A percentile compares a stretch with the other conserved stretches of the same genome.
Evolutionary conservation across 2,888 invertebrate genomes (phyloP).

Genomic region (Troglohyphantes excavatus): DNA sequence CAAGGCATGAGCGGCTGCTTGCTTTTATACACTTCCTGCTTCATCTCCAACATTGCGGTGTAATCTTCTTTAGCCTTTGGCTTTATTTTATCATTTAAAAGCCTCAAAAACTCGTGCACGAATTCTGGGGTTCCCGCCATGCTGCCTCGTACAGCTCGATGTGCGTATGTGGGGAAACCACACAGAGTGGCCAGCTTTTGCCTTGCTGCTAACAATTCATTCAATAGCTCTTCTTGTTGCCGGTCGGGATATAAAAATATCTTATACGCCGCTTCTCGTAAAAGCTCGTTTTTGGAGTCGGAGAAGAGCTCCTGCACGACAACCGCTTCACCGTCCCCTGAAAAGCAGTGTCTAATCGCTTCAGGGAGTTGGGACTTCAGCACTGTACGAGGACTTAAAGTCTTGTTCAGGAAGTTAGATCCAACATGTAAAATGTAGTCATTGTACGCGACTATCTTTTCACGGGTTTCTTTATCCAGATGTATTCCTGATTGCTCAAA

Average conservation of each 20-base stretch:
- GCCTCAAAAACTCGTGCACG: constrained; percentile 90
- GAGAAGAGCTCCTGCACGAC: constrained; percentile 91
- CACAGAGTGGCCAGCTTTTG: constrained; percentile 92
- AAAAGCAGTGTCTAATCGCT: constrained; percentile 87
- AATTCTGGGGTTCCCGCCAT: constrained; percentile 89
- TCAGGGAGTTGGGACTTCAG: constrained; percentile 87
- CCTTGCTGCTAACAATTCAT: constrained; percentile 88
- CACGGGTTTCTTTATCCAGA: constrained; percentile 87
- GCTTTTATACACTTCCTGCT: constrained; percentile 44
- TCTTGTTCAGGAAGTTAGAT: constrained; percentile 82
- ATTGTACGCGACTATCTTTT: constrained; percentile 91
- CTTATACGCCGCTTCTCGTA: constrained; percentile 93
- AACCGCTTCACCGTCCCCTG: constrained; percentile 88
- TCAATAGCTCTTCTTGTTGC: constrained; percentile 89
- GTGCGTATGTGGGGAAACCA: constrained; percentile 94
- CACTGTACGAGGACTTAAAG: constrained; percentile 86
- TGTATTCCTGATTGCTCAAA: constrained; percentile 99
- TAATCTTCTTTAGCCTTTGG: constrained; percentile 81
- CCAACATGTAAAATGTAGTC: constrained; percentile 89
- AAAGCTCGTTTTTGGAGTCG: constrained; percentile 89
- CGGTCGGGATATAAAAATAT: constrained; percentile 91
- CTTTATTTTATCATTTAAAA: constrained; percentile 88
- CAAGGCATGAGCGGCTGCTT: constrained; percentile 85
- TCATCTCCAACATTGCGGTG: constrained; percentile 69
- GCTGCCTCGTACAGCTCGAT: constrained; percentile 85